Evolutionary conservation across 2,888 invertebrate genomes (phyloP).

Genomic region (Dicycla oo): DNA sequence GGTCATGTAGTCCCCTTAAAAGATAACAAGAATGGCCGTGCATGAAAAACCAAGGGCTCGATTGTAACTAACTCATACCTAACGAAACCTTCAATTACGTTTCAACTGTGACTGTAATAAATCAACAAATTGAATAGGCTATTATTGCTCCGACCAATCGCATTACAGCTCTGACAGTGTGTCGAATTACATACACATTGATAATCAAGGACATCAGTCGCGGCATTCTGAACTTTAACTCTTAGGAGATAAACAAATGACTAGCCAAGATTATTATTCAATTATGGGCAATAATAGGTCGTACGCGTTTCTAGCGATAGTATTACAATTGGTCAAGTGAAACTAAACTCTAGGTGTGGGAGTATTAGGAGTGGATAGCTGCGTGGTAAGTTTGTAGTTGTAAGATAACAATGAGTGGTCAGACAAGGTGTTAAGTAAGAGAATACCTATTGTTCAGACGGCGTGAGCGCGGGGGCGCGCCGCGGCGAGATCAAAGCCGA

Average conservation of each 20-base stretch:
- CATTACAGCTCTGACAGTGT: conserved; percentile 69
- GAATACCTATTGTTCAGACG: conserved; percentile 77
- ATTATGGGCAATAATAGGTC: conserved; percentile 53
- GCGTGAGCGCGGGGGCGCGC: conserved; percentile 67
- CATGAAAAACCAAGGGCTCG: conserved; percentile 31
- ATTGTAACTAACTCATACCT: conserved; percentile 44
- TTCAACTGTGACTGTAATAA: conserved; percentile 73
- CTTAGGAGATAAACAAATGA: conserved; percentile 57
- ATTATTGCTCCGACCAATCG: conserved; percentile 74
- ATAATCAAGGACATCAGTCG: conserved; percentile 63
- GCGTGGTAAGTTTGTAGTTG: conserved; percentile 49
- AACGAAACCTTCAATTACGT: conserved; percentile 73
- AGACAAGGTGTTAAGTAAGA: conserved; percentile 77
- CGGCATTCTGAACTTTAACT: conserved; percentile 56
- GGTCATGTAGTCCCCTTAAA: too few species aligned
- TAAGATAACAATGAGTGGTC: conserved; percentile 74
- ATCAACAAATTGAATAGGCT: conserved; percentile 73
- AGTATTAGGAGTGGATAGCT: conserved; percentile 28
- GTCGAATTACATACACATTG: conserved; percentile 68
- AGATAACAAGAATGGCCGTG: conserved; percentile 38
- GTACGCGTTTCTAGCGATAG: conserved; percentile 51
- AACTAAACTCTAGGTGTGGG: conserved; percentile 51
- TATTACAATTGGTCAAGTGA: conserved; percentile 46
- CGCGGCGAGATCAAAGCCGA: conserved; percentile 78
- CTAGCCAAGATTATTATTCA: conserved; percentile 60